phyloP scores from a whole-genome alignment of 2,888 invertebrate genomes.

The Cataglyphis altisquamis region DNA sequence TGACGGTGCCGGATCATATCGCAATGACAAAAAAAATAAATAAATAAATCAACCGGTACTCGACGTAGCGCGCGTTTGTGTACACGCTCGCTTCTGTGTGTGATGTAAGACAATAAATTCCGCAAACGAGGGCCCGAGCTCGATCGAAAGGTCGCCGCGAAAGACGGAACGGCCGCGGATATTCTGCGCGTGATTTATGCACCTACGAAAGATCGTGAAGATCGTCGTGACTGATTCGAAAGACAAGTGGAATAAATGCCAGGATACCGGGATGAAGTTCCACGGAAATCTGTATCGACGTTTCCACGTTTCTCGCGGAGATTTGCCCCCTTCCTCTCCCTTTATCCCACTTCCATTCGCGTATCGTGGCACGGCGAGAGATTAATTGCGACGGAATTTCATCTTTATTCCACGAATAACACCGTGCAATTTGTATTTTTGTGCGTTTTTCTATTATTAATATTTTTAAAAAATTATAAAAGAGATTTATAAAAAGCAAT shows the following conservation, averaged over 20 bases:
- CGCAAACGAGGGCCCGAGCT: conserved; percentile 68
- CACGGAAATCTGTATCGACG: conserved; percentile 67
- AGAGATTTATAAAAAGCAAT: neutral
- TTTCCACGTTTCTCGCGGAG: conserved; percentile 44
- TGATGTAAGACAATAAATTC: conserved; percentile 76
- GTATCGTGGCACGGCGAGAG: neutral
- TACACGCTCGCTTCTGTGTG: conserved; percentile 58
- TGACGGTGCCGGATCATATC: conserved; percentile 40
- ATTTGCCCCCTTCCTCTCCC: neutral
- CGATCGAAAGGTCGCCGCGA: conserved; percentile 72
- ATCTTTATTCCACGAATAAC: neutral
- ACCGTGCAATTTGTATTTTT: neutral
- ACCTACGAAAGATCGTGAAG: conserved; percentile 69
- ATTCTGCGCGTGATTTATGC: conserved; percentile 72
- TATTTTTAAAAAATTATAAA: neutral
- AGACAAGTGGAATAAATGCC: conserved; percentile 76
- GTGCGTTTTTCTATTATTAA: neutral
- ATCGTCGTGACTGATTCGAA: conserved; percentile 69
- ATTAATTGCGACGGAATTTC: conserved; percentile 1
- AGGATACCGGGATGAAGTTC: conserved; percentile 59
- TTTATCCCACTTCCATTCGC: neutral
- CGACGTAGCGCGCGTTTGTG: conserved; percentile 10
- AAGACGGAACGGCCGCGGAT: conserved; percentile 67
- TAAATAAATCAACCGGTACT: neutral
- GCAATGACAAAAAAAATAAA: conserved; percentile 25